Percentiles rank a stretch among this genome's conserved stretches.
Conservation (phyloP, 2,113 vertebrate species). For the Chaetodon auriga region DNA sequence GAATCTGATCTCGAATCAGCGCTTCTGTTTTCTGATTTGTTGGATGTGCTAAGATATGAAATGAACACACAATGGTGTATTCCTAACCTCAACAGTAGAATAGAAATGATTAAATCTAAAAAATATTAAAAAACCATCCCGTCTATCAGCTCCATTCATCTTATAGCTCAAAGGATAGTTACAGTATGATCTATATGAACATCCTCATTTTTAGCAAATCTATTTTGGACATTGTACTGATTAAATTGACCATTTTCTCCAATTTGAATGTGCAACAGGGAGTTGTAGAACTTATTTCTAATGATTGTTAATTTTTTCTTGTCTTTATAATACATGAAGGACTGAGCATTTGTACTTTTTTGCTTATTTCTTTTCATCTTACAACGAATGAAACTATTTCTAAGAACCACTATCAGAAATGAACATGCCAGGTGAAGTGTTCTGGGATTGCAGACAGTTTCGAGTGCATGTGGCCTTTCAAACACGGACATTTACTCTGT, state of each 20-base stretch:
- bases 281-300: too few species aligned
- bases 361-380: neutral
- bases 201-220: neutral
- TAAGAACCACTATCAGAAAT: neutral
- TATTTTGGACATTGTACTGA: neutral
- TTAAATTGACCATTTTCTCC: too few species aligned
- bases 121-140: neutral
- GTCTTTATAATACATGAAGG: too few species aligned
- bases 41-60: neutral
- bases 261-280: too few species aligned
- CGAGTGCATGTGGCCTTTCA: neutral
- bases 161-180: neutral
- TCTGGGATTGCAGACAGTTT: neutral
- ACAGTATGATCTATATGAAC: neutral
- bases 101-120: too few species aligned
- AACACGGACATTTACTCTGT: constrained; percentile 27
- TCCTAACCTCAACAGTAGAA: neutral
- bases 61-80: neutral
- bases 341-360: neutral
- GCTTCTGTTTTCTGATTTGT: neutral
- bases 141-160: neutral
- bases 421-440: neutral
- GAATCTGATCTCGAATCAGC: neutral
- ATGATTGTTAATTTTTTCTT: too few species aligned
- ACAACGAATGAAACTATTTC: neutral